These are phyloP conservation scores for Cataglyphis altisquamis DNA, from an alignment of 2,888 invertebrate genomes.

Conservation along the genomic window DNA sequence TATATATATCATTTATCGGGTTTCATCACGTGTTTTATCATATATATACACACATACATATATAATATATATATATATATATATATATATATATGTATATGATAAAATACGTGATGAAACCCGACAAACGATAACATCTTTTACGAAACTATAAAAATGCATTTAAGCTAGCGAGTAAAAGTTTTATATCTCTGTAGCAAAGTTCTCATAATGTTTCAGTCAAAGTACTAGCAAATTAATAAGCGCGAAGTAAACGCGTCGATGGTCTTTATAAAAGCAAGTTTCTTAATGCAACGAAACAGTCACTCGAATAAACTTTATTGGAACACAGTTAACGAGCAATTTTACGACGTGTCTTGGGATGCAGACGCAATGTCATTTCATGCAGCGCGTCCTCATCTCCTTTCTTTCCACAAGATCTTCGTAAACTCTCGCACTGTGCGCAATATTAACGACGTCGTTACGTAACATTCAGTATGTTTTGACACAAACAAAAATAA, in stretches of 20 bases:
- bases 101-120: background rate
- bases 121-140: slow-evolving; percentile 1
- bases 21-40: too few relatives aligned
- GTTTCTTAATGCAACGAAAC: slow-evolving; percentile 47
- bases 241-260: slow-evolving; percentile 37
- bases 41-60: too few relatives aligned
- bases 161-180: slow-evolving; percentile 26
- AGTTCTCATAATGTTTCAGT: slow-evolving; percentile 13
- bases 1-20: too few relatives aligned
- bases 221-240: slow-evolving; percentile 42
- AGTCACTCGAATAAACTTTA: slow-evolving; percentile 44
- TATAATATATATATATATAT: too few relatives aligned
- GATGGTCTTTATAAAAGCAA: background rate
- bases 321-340: slow-evolving; percentile 52
- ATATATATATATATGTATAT: background rate
- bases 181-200: slow-evolving; percentile 10
- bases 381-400: background rate
- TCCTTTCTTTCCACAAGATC: slow-evolving; percentile 4
- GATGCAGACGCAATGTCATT: background rate
- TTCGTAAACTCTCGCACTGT: slow-evolving; percentile 29
- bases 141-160: slow-evolving; percentile 1
- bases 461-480: slow-evolving; percentile 26
- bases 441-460: slow-evolving; percentile 32
- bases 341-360: slow-evolving; percentile 36
- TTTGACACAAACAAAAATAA: slow-evolving; percentile 6